A percentile compares a stretch with the other conserved stretches of the same genome.
Conservation (phyloP, 2,888 invertebrate genomes). For the Pachymerium ferrugineum region DNA sequence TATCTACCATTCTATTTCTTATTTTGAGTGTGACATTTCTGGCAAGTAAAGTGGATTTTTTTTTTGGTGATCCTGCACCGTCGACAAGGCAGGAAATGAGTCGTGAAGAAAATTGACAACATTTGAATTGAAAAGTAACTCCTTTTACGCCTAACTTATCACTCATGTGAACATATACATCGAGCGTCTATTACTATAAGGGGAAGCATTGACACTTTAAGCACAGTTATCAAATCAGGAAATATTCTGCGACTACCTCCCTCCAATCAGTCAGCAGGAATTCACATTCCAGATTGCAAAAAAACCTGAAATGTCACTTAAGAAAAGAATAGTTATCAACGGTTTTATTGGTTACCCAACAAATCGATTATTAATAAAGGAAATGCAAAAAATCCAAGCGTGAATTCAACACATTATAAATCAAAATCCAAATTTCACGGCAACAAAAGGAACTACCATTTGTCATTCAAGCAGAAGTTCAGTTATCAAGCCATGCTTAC, state of each 20-base stretch:
- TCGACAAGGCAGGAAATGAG: constrained; percentile 5
- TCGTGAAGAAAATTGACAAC: constrained; percentile 20
- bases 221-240: constrained; percentile 16
- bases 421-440: not conserved
- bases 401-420: too few species aligned
- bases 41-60: constrained; percentile 23
- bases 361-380: too few species aligned
- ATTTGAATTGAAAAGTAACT: constrained; percentile 27
- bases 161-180: constrained; percentile 17
- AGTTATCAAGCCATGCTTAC: constrained; percentile 32
- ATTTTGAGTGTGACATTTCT: constrained; percentile 19
- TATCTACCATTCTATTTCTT: not conserved
- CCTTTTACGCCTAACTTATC: constrained; percentile 25
- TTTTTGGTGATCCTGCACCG: not conserved
- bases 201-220: constrained; percentile 16
- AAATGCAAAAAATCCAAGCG: too few species aligned
- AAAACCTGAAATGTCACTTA: too few species aligned
- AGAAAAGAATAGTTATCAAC: too few species aligned
- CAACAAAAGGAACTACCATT: too few species aligned
- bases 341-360: too few species aligned
- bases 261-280: not conserved
- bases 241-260: not conserved
- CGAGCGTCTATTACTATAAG: constrained; percentile 1
- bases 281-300: not conserved
- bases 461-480: too few species aligned